Conservation (phyloP, 2,888 invertebrate genomes). For the Harpagoxenus sublaevis region DNA sequence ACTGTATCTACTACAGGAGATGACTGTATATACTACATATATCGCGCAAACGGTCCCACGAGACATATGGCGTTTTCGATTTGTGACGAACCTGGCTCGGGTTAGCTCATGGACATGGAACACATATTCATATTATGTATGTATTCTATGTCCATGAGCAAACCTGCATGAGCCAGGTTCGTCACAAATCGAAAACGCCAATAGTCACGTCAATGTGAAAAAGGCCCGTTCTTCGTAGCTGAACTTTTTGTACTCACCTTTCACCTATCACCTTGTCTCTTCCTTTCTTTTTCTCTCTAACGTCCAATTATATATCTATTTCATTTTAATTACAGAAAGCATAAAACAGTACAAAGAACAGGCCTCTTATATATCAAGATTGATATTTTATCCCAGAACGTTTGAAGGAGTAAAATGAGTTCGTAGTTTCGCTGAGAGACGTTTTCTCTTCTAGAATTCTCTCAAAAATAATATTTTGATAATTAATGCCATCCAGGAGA, state of each 20-base stretch:
- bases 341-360: background rate
- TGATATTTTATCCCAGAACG: background rate
- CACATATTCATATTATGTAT: no score
- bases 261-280: background rate
- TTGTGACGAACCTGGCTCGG: no score
- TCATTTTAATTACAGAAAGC: background rate
- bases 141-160: no score
- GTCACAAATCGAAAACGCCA: no score
- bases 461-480: background rate
- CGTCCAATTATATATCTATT: background rate
- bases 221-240: background rate
- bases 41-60: background rate
- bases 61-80: background rate
- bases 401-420: background rate
- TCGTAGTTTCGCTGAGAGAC: background rate
- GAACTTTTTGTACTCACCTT: background rate
- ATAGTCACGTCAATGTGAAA: background rate
- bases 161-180: no score
- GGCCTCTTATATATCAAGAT: background rate
- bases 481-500: background rate
- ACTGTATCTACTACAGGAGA: no score
- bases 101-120: no score
- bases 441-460: background rate
- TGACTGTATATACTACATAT: no score
- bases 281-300: background rate